Evolutionary conservation across 1,140 invertebrate genomes (phyloP), one percentile per base, ranked within the genome.

Genomic region (Paralvinella palmiformis): DNA sequence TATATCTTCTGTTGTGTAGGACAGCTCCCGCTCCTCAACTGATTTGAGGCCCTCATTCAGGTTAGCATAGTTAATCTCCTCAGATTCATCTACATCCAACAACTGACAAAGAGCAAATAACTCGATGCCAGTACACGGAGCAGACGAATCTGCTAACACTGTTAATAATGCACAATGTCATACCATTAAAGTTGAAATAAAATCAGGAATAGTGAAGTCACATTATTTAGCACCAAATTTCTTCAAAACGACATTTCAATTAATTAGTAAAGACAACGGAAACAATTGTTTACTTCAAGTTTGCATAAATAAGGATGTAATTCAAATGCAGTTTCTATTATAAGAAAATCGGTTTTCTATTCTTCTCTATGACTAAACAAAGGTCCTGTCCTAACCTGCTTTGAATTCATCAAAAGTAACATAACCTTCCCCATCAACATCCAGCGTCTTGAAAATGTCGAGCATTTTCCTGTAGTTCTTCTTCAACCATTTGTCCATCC

Each of bases 401-500:
- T 77, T 78, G 55, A 78, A 78, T 45, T 76, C 71, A 53, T 75
- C 73, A 63, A 71, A 76, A 36, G 70, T 70, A 1, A 78, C 36
- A n/a, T 70, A 59, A 13, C 73, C 70, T 24, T 73, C 71, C 29
- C 68, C 71, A 45, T 72, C 69, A 1, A 63, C 45, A 63, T 78
- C 76, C 69, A 72, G 72, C 22, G 63, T 70, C 4, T 65, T 63
- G 64, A 75, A 77, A 20, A 77, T 60, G 53, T 72, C 48, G 15
- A 71, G 37, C 35, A 71, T 62, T 24, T 52, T 60, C 24, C 65
- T 57, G 6, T 68, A 58, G 45, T 73, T 68, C 3, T 68, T 56
- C 2, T 63, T 50, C 37, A 78, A 37, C 76, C 76, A 78, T 22
- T 60, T 65, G 52, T 77, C 71, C 69, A 78, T 75, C 20, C 69